phyloP scores from a whole-genome alignment of 2,797 vertebrate species.

The Gymnoscopelus braueri region DNA sequence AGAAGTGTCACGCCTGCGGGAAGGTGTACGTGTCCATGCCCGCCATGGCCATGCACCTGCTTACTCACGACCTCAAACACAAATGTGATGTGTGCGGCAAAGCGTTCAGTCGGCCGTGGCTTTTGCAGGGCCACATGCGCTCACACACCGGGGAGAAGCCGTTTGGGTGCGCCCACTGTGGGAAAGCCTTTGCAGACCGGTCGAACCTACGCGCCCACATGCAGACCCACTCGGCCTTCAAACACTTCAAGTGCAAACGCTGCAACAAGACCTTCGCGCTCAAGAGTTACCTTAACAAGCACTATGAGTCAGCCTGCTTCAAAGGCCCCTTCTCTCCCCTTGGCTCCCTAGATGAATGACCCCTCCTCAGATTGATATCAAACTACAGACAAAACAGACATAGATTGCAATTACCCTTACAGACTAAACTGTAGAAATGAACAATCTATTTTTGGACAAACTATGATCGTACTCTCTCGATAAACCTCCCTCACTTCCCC shows the following conservation, averaged over 20 bases:
- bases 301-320: conserved; percentile 96
- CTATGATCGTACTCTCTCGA: conserved; percentile 63
- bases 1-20: conserved; percentile 92
- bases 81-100: conserved; percentile 95
- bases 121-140: conserved; percentile 95
- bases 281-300: conserved; percentile 98
- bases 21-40: conserved; percentile 98
- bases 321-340: conserved; percentile 88
- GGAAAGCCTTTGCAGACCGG: conserved; percentile 94
- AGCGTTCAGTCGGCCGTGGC: conserved; percentile 93
- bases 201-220: conserved; percentile 96
- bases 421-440: conserved; percentile 67
- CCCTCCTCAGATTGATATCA: conserved; percentile 53
- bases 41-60: conserved; percentile 97
- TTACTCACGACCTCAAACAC: conserved; percentile 96
- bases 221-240: conserved; percentile 97
- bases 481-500: conserved; percentile 25
- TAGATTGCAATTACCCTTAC: conserved; percentile 65
- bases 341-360: conserved; percentile 84
- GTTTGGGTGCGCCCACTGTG: conserved; percentile 94
- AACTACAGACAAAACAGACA: conserved; percentile 59
- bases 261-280: conserved; percentile 97
- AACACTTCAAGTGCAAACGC: conserved; percentile 95
- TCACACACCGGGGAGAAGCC: conserved; percentile 96
- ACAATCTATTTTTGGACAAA: conserved; percentile 76